phyloP scores from a whole-genome alignment of 2,888 invertebrate genomes.

The Hemaris fuciformis region DNA sequence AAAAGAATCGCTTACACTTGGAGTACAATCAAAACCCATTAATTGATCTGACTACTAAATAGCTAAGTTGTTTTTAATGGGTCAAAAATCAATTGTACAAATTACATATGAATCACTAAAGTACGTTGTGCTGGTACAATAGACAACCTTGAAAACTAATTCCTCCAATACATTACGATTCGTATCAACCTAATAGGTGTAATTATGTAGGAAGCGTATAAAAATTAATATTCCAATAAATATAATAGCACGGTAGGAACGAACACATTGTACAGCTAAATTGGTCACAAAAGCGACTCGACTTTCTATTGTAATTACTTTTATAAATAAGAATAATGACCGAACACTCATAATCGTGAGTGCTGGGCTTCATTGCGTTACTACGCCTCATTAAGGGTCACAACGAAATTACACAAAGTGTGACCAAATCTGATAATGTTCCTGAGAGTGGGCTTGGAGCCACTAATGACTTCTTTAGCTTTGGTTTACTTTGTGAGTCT shows the following conservation, averaged over 20 bases:
- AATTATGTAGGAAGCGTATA: conserved; percentile 13
- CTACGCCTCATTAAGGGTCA: conserved; percentile 65
- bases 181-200: conserved; percentile 10
- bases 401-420: conserved; percentile 66
- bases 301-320: conserved; percentile 64
- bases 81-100: not conserved
- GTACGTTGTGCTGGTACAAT: not conserved
- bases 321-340: conserved; percentile 61
- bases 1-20: too few species aligned
- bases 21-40: conserved; percentile 8
- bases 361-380: conserved; percentile 63
- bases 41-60: not conserved
- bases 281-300: conserved; percentile 52
- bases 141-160: not conserved
- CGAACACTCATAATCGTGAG: conserved; percentile 58
- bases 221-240: conserved; percentile 15
- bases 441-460: conserved; percentile 49
- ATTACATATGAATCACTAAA: not conserved
- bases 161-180: conserved; percentile 20
- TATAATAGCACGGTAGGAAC: conserved; percentile 7
- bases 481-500: too few species aligned
- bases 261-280: conserved; percentile 23
- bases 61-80: not conserved
- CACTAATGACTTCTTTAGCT: conserved; percentile 26
- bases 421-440: conserved; percentile 76